Evolutionary conservation across 1,140 invertebrate genomes (phyloP).

Genomic region (Neuroterus valhalla): DNA sequence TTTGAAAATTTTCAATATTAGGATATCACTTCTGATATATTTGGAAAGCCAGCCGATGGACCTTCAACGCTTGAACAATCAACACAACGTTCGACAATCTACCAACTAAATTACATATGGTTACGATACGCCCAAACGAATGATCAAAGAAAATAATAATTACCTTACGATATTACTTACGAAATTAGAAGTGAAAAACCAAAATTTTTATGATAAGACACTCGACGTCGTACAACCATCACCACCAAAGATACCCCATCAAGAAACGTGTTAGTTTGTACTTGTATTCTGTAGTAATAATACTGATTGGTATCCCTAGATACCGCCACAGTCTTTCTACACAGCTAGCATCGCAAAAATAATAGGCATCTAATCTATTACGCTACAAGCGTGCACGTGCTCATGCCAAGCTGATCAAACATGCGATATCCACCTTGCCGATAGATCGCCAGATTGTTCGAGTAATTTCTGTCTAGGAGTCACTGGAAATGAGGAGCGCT

Average conservation of each 20-base stretch:
- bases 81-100: conserved; percentile 51
- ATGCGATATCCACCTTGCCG: conserved; percentile 43
- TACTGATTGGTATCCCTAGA: conserved; percentile 43
- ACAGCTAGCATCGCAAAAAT: conserved; percentile 39
- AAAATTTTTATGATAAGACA: conserved; percentile 50
- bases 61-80: conserved; percentile 18
- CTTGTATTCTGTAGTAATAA: conserved; percentile 40
- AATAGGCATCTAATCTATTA: conserved; percentile 59
- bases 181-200: conserved; percentile 47
- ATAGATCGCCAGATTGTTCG: conserved; percentile 32
- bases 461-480: neutral
- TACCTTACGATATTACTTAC: conserved; percentile 41
- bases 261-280: conserved; percentile 48
- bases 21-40: neutral
- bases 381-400: conserved; percentile 60
- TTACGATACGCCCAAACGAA: conserved; percentile 50
- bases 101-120: conserved; percentile 54
- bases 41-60: neutral
- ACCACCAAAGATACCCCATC: conserved; percentile 68
- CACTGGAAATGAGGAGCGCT: too few species aligned
- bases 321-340: conserved; percentile 47
- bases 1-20: too few species aligned
- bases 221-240: conserved; percentile 70
- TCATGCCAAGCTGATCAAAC: conserved; percentile 49
- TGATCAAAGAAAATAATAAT: conserved; percentile 50